Conservation (phyloP, 92 coral and sea anemone species). For the Umimayanthus kanabou region DNA sequence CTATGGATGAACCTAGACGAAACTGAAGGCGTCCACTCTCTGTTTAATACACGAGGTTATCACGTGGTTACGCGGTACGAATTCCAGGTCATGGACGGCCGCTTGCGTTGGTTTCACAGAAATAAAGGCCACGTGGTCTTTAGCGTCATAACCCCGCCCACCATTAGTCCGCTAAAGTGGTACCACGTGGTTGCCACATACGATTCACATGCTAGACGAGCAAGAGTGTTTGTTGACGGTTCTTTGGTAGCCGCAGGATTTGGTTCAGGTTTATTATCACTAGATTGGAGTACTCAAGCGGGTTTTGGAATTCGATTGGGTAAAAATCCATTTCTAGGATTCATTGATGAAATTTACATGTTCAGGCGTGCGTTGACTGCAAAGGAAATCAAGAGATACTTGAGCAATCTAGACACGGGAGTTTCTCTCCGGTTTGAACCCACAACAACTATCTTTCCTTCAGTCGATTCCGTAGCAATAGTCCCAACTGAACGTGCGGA, state of each 20-base stretch:
- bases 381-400: conserved; percentile 68
- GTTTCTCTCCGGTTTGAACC: conserved; percentile 18
- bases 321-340: conserved; percentile 68
- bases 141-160: conserved; percentile 65
- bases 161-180: conserved; percentile 74
- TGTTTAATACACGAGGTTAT: conserved; percentile 76
- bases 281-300: conserved; percentile 77
- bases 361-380: conserved; percentile 77
- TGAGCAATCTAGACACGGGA: conserved; percentile 58
- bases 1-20: conserved; percentile 84
- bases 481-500: conserved; percentile 26
- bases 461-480: not conserved
- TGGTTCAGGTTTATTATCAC: conserved; percentile 84
- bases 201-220: conserved; percentile 77
- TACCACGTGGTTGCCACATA: conserved; percentile 93
- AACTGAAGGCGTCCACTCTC: conserved; percentile 71
- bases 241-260: conserved; percentile 65
- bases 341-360: conserved; percentile 85
- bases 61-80: conserved; percentile 58
- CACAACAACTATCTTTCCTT: not conserved
- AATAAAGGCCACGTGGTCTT: conserved; percentile 75
- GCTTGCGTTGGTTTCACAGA: conserved; percentile 84
- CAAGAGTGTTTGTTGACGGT: conserved; percentile 81
- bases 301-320: conserved; percentile 82
- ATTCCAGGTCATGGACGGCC: conserved; percentile 75